Evolutionary conservation across 2,797 vertebrate genomes (phyloP), one percentile per base, ranked within the genome.

Genomic region (Microhierax caerulescens): DNA sequence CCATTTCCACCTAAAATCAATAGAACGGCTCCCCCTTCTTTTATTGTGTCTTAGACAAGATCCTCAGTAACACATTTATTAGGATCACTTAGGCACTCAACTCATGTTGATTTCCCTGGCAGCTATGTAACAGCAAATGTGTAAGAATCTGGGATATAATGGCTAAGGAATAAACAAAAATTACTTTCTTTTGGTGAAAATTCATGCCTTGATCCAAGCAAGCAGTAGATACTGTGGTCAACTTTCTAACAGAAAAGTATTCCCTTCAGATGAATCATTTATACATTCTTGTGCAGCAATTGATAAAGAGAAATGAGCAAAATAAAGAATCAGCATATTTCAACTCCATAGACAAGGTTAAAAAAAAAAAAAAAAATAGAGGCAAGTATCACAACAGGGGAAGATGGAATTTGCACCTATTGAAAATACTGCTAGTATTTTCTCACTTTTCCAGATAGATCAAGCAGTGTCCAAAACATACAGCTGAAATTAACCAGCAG

Each of bases 241-340:
- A 2, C 30, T 61, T 68, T 63, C 34, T 48, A 16, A 25, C 36
- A 76, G 47, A 30, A 34, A 25, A 32, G 9, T 23, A 32, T 23
- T 57, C 7, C 30, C 13, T 56, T 84, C 34, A 48, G 20, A 70
- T 19, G 6, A 64, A 64, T 63, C 10, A 5, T 30, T 56, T 28
- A 22, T 5, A 34, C 4, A 4, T 48, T 53, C 43, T 56, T 14
- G 5, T 9, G 9, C 23, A 61, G 43, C 0, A 0, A 53, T 1
- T 7, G 54, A 30, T 28, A 64, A 50, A 50, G 15, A 80, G 17
- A 73, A 61, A 11, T 5, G 16, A 67, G 74, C 24, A 68, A 56
- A 86, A 41, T 7, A 67, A 83, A 60, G 17, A 65, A 39, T 2
- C 15, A 13, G 3, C 10, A 11, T 8, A 47, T 47, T 27, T 30